Conservation (phyloP, 2,113 vertebrate species). For the Spea bombifrons region DNA sequence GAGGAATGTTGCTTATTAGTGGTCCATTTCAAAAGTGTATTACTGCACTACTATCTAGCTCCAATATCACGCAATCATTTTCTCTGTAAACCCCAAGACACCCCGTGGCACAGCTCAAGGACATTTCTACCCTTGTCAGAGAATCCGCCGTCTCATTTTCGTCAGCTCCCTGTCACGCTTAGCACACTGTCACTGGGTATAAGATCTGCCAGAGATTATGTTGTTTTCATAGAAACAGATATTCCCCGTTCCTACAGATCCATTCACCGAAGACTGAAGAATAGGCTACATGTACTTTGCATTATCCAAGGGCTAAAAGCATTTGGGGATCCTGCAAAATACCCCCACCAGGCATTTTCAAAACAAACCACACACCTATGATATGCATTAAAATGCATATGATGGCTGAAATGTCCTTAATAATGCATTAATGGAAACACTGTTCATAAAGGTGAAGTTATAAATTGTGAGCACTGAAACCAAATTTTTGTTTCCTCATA, state of each 20-base stretch:
- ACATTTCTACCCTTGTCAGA: slow-evolving; percentile 20
- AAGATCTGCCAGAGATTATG: slow-evolving; percentile 17
- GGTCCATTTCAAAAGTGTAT: background rate
- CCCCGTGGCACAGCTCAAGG: slow-evolving; percentile 31
- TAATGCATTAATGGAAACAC: too few species aligned
- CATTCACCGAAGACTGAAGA: too few species aligned
- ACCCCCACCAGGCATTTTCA: too few species aligned
- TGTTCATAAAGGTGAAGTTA: too few species aligned
- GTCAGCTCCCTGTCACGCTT: slow-evolving; percentile 10
- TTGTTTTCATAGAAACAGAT: slow-evolving; percentile 16
- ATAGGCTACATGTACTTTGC: too few species aligned
- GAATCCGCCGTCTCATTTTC: slow-evolving; percentile 2
- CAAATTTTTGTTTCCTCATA: too few species aligned
- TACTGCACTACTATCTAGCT: background rate
- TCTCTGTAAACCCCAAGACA: slow-evolving; percentile 10
- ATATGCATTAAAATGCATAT: too few species aligned
- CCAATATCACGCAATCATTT: slow-evolving; percentile 15
- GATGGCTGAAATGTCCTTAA: too few species aligned
- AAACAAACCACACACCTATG: too few species aligned
- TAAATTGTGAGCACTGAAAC: too few species aligned
- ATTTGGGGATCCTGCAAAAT: too few species aligned
- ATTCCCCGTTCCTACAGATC: background rate
- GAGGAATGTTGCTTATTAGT: slow-evolving; percentile 17
- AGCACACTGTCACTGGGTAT: slow-evolving; percentile 37
- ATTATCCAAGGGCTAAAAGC: too few species aligned